phyloP scores from a whole-genome alignment of 2,797 vertebrate species.

The Gallinago stenura region DNA sequence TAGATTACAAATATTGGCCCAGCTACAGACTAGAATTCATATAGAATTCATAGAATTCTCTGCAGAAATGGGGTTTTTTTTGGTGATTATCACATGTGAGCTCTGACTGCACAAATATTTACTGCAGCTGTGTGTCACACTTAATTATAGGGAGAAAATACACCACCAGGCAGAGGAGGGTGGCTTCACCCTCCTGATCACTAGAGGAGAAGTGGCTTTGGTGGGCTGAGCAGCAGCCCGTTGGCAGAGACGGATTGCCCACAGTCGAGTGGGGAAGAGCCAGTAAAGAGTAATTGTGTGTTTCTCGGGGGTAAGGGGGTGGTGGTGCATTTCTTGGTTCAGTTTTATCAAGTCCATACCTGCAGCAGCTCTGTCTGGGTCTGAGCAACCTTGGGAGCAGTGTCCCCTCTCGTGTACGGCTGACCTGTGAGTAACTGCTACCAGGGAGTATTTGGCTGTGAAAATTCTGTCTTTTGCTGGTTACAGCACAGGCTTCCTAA shows the following conservation, averaged over 20 bases:
- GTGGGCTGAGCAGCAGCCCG: neutral
- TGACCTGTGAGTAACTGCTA: neutral
- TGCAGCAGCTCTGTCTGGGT: neutral
- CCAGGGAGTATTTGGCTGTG: neutral
- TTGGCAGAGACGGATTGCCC: neutral
- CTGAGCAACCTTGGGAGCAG: neutral
- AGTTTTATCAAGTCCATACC: neutral
- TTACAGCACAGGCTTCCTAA: neutral
- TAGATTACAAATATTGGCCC: neutral
- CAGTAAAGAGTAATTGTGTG: neutral
- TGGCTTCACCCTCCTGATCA: neutral
- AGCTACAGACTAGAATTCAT: neutral
- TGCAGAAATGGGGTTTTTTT: neutral
- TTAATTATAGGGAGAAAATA: neutral
- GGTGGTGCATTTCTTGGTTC: neutral
- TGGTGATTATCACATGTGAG: neutral
- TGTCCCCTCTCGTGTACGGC: fast-evolving
- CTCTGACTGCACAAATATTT: conserved; percentile 5
- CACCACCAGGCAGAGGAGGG: neutral
- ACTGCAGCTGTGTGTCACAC: neutral
- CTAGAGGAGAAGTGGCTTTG: neutral
- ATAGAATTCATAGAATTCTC: neutral
- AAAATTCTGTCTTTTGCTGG: neutral
- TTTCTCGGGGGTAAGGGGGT: neutral
- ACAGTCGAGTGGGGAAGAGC: neutral